Base-by-base conservation (phyloP, 2,113 vertebrate genomes). In the Anseranas semipalmata region DNA sequence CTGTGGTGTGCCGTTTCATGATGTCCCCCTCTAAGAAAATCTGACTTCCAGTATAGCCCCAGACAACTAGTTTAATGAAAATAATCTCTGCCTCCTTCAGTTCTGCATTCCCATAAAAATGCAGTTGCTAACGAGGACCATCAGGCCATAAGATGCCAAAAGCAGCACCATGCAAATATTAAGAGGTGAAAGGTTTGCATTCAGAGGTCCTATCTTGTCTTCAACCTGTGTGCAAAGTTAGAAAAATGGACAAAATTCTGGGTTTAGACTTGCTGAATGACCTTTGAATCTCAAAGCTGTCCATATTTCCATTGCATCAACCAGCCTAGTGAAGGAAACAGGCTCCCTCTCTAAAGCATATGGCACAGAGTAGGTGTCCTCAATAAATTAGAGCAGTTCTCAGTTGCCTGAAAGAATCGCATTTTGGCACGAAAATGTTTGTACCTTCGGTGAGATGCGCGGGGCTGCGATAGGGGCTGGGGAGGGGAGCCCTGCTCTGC, bases 11-110 rank as follows among this genome's bases (percentile, higher is more conserved):
- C 37, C 2, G 0, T 70, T 86, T 77, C 68, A 8, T 13, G 59
- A 25, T 35, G 8, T 5, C 2, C 11, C 18, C 20, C 15, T 16
- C 15, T 0, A 56, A 62, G 71, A 83, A 68, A 75, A 52, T 60
- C 52, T 10, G 9, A 27, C 20, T 39, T 93, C 67, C 25, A 37
- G 37, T 76, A 90, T 46, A 87, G 74, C 72, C 56, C 81, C 52
- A 91, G 76, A 81, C 56, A 94, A 92, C 92, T 78, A 67, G 32
- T 68, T 87, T 48, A 92, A 85, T 52, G 89, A 87, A 95, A 96
- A 87, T 75, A 95, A 75, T 50, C 74, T 66, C 60, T 41, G 56
- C 84, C 59, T 84, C 46, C 22, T 45, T 81, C 35, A 37, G 39
- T 71, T 92, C 68, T 91, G 62, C 89, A 78, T 85, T 81, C 77